Base-by-base conservation (phyloP, 2,797 vertebrate species). In the Brachyalestes nurse region DNA sequence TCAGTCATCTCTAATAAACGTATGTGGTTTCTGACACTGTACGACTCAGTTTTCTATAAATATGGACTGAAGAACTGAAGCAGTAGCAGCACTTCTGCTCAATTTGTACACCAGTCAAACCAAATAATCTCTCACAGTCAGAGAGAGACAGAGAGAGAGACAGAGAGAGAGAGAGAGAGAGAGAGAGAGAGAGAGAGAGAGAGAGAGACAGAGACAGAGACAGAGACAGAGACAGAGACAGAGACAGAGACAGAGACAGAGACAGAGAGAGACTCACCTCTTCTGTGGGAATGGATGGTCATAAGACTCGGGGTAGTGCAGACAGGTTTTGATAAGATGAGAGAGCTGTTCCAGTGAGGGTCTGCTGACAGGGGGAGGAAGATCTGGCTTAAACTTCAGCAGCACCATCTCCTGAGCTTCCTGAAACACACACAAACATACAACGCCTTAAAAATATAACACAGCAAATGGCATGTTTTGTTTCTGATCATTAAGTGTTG, bases 251-350 rank as follows among this genome's bases (percentile, higher is more conserved):
- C 4, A 42, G 4, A 42, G 40, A 42, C 40, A 42, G 77, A 86
- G 75, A 57, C 72, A 72, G 79, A 81, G 60, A 62, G 69, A 73
- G 67, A 2, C 16, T 60, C 61, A 82, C 97, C 97, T 98, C 88
- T 96, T 94, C 85, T 94, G 94, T 87, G 93, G 85, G 90, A 98
- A 98, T 0, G 94, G 91, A 80, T 99, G 97, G 86, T 88, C 95
- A 90, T 95, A 96, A 67, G 94, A 97, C 86, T 99, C 96, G 7
- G 97, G 96, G 89, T 98, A 98, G 90, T 95, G 95, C 88, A 99
- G 94, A 87, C 96, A 97, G 25, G 93, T 97, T 90, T 97, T 98
- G 89, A 99, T 96, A 73, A 99, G 95, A 80, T 94, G 96, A 82
- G 96, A 97, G 82, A 98, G 94, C 82, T 97, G 95, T 65, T 98